These are phyloP conservation scores for Selenia dentaria DNA, from an alignment of 2,888 invertebrate genomes.

Conservation along the genomic window DNA sequence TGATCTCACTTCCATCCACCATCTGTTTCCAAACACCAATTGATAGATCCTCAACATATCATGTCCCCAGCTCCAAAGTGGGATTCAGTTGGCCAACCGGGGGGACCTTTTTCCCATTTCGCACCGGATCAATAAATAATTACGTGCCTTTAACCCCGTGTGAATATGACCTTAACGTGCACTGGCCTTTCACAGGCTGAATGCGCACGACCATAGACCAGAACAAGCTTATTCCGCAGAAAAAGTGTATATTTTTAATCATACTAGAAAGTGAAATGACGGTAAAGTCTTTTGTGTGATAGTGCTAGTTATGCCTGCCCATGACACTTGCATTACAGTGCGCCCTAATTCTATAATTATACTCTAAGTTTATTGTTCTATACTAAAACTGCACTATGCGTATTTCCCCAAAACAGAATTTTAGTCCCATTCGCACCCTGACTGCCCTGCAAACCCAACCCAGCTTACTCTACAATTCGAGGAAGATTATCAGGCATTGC, in stretches of 20 bases:
- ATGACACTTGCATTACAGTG: too few relatives aligned
- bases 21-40: conserved; percentile 39
- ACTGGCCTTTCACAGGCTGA: conserved; percentile 29
- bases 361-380: too few relatives aligned
- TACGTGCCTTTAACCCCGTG: conserved; percentile 58
- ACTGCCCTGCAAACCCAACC: too few relatives aligned
- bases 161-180: conserved; percentile 65
- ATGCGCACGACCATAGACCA: conserved; percentile 23
- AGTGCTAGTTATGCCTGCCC: too few relatives aligned
- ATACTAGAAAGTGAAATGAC: too few relatives aligned
- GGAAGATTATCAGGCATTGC: too few relatives aligned
- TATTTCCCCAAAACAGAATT: too few relatives aligned
- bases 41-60: conserved; percentile 41
- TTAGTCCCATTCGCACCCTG: too few relatives aligned
- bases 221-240: conserved; percentile 21
- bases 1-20: conserved; percentile 21
- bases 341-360: too few relatives aligned
- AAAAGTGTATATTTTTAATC: not conserved
- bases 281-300: too few relatives aligned
- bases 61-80: conserved; percentile 20
- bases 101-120: conserved; percentile 61
- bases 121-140: conserved; percentile 73
- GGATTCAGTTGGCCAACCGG: conserved; percentile 35
- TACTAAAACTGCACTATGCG: too few relatives aligned
- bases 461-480: too few relatives aligned